A percentile compares a stretch with the other conserved stretches of the same genome.
Conservation (phyloP, 2,113 vertebrate genomes). For the Eira barbara region DNA sequence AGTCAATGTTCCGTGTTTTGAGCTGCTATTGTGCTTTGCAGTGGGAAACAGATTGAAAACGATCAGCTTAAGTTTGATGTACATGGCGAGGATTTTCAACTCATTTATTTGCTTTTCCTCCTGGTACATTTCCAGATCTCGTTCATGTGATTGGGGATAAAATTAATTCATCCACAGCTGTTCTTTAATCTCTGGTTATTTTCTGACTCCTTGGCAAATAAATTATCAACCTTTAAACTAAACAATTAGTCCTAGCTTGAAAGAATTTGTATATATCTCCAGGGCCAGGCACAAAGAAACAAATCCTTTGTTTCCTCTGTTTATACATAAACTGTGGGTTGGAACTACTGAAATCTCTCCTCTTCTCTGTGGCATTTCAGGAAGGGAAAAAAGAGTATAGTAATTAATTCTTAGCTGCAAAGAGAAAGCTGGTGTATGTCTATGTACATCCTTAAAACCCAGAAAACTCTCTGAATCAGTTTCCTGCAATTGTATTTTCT, state of each 20-base stretch:
- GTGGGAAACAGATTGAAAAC: background rate
- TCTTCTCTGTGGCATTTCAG: background rate
- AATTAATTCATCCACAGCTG: constrained; percentile 63
- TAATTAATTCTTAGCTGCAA: constrained; percentile 22
- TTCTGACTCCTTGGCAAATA: constrained; percentile 59
- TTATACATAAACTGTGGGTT: constrained; percentile 43
- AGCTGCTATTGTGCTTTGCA: background rate
- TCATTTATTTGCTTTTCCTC: background rate
- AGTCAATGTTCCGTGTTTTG: background rate
- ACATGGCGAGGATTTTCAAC: background rate
- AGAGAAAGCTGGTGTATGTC: background rate
- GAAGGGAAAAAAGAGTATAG: background rate
- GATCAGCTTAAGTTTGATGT: background rate
- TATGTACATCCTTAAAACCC: background rate
- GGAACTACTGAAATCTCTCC: background rate
- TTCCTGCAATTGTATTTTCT: background rate
- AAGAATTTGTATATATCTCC: constrained; percentile 47
- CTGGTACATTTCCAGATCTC: constrained; percentile 51
- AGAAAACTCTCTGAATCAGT: constrained; percentile 11
- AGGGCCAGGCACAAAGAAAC: constrained; percentile 16
- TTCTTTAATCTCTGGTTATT: constrained; percentile 70
- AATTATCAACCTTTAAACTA: constrained; percentile 67
- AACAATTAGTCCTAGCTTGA: constrained; percentile 49
- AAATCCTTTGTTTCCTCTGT: constrained; percentile 65
- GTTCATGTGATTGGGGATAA: constrained; percentile 12